Evolutionary conservation across 2,888 invertebrate genomes (phyloP), one percentile per base, ranked within the genome.

Genomic region (Drosophila anceps): DNA sequence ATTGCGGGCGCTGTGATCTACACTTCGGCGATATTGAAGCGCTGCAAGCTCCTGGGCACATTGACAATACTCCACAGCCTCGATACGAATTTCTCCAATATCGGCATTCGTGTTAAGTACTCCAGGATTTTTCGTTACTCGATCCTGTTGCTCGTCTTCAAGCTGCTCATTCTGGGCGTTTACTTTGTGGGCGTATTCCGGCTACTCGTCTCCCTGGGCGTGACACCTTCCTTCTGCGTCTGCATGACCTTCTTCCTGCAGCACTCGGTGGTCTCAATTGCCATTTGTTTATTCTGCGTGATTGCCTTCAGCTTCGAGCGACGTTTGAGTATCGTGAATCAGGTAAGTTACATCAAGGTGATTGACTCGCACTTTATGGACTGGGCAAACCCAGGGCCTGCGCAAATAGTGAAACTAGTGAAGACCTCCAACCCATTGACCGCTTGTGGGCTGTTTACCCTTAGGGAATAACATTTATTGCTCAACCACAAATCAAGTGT

Each of bases 211-310:
- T 90, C 90, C 0, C 75, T 91, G 51, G 81, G 88, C 50, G 86
- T 92, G 0, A 86, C 82, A 8, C 92, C 92, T 4, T 90, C 92
- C 18, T 84, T 92, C 58, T 88, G 89, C 43, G 88, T 93, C 43
- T 92, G 92, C 70, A 88, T 92, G 54, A 90, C 91, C 2, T 92
- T 92, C 64, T 86, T 92, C 44, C 69, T 92, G 73, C 93, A 93
- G 44, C 91, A 92, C 63, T 83, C 91, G 15, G 91, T 92, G 18
- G 83, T 92, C 15, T 91, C 92, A 54, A 84, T 92, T 46, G 91
- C 91, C n/a, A 91, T 93, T 58, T 90, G 91, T 48, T 73, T 92
- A 50, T 92, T 92, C 74, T 91, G 92, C 54, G 90, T 91, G 48
- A 78, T 92, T 60, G 87, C 91, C 35, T 87, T 91, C 48, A 91